Evolutionary conservation across 2,113 vertebrate species (phyloP).

Genomic region (Catharus fuscescens): DNA sequence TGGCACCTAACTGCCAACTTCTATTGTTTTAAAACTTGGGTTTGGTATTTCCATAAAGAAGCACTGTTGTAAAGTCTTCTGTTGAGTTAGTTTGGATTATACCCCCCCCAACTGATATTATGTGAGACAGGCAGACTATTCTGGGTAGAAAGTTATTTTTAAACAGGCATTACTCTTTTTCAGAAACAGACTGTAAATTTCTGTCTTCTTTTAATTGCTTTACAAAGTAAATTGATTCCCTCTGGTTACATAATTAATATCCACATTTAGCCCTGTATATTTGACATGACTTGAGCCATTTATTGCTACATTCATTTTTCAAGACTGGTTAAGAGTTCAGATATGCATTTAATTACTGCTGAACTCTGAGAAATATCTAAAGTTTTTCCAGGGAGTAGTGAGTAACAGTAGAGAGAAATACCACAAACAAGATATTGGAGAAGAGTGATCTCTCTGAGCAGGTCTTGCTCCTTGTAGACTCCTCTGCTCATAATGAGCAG

Average conservation of each 20-base stretch:
- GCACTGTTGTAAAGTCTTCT: neutral
- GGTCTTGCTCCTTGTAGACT: neutral
- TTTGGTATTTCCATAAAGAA: neutral
- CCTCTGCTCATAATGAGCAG: neutral
- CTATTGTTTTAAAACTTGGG: neutral
- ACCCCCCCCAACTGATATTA: neutral
- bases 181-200: constrained; percentile 27
- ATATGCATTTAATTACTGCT: neutral
- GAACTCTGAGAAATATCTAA: neutral
- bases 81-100: neutral
- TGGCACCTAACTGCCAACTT: neutral
- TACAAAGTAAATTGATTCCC: constrained; percentile 32
- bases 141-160: constrained; percentile 45
- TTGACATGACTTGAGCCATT: constrained; percentile 12
- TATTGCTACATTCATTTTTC: neutral
- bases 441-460: neutral
- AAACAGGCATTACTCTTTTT: constrained; percentile 28
- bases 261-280: neutral
- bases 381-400: neutral
- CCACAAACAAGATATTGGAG: neutral
- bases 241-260: constrained; percentile 31
- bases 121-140: neutral
- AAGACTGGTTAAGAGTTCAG: neutral
- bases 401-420: neutral
- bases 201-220: constrained; percentile 47